Conservation (phyloP, 2,888 invertebrate genomes). For the Patella pellucida region DNA sequence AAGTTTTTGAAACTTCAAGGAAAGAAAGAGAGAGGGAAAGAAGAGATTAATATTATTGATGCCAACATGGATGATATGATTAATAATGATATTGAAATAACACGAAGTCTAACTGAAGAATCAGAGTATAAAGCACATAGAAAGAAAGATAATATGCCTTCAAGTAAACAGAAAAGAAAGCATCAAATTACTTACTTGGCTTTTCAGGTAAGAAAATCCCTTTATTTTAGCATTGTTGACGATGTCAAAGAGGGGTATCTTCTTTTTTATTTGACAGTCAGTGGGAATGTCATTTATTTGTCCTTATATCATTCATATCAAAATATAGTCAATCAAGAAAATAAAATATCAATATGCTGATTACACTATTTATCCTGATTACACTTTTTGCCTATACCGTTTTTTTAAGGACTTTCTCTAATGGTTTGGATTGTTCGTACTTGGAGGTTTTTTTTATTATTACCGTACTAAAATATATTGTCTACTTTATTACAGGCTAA, state of each 20-base stretch:
- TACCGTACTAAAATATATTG: background rate
- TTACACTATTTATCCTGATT: no score
- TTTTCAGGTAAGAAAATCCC: slow-evolving; percentile 76
- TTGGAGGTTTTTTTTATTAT: no score
- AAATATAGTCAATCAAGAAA: no score
- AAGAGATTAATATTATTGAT: slow-evolving; percentile 82
- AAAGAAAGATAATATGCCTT: slow-evolving; percentile 73
- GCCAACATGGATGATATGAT: slow-evolving; percentile 85
- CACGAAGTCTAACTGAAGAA: slow-evolving; percentile 77
- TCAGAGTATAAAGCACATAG: slow-evolving; percentile 48
- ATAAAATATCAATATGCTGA: no score
- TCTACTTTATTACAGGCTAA: slow-evolving; percentile 78
- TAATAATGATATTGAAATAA: slow-evolving; percentile 84
- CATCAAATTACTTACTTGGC: slow-evolving; percentile 98
- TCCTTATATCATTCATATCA: no score
- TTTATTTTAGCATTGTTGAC: no score
- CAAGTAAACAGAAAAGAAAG: slow-evolving; percentile 80
- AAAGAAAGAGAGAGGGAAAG: slow-evolving; percentile 76
- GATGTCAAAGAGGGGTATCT: no score
- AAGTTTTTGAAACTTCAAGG: slow-evolving; percentile 76
- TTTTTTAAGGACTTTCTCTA: no score
- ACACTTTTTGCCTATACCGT: no score
- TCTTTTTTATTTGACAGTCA: no score
- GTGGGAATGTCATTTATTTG: no score
- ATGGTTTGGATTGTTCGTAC: no score